phyloP scores from a whole-genome alignment of 2,797 vertebrate species.

The Eupleurogrammus muticus region DNA sequence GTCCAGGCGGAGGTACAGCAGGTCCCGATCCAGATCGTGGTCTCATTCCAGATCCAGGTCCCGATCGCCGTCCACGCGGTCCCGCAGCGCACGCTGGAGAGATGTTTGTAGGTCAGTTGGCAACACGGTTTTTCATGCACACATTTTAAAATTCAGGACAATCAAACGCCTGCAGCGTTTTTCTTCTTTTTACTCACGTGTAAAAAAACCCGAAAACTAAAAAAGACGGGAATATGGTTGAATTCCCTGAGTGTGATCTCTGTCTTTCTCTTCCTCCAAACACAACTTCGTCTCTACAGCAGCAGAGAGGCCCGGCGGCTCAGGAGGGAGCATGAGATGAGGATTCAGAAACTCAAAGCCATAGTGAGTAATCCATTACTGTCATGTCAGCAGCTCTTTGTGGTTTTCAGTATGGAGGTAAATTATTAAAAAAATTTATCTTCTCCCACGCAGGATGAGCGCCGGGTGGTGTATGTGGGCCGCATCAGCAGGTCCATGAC shows the following conservation, averaged over 20 bases:
- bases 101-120: constrained; percentile 83
- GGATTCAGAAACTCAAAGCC: constrained; percentile 81
- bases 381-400: neutral
- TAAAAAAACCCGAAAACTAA: too few species aligned
- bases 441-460: constrained; percentile 87
- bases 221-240: neutral
- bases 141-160: neutral
- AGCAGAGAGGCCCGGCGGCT: constrained; percentile 66
- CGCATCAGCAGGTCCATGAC: constrained; percentile 93
- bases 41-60: constrained; percentile 68
- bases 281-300: constrained; percentile 15
- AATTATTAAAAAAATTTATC: neutral
- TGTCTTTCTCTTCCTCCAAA: neutral
- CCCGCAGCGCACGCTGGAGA: constrained; percentile 62
- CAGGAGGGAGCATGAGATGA: constrained; percentile 63
- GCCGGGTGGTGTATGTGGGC: constrained; percentile 96
- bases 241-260: neutral
- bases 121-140: neutral
- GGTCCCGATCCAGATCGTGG: constrained; percentile 70
- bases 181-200: too few species aligned
- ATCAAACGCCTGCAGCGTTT: too few species aligned
- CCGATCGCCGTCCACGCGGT: constrained; percentile 66
- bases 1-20: constrained; percentile 76
- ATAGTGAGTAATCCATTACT: constrained; percentile 73
- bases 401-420: neutral